Conservation (phyloP, 2,797 vertebrate species). For the Synanceia verrucosa region DNA sequence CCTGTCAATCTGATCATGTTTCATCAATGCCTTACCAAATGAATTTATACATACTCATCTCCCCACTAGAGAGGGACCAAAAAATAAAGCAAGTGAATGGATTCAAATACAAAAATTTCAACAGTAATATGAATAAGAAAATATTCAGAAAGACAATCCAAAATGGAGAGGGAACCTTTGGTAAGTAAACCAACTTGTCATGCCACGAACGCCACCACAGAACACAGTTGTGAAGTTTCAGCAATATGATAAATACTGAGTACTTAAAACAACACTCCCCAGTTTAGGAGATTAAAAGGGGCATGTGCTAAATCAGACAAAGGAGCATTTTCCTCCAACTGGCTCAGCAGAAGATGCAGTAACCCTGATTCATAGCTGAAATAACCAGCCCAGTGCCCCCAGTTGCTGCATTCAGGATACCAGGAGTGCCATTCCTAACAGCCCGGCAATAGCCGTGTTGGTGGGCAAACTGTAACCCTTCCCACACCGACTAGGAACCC, state of each 20-base stretch:
- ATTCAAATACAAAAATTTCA: conserved; percentile 43
- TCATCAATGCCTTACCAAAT: not conserved
- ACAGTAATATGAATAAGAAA: conserved; percentile 11
- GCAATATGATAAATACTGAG: conserved; percentile 23
- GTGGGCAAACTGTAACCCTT: conserved; percentile 40
- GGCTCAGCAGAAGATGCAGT: conserved; percentile 48
- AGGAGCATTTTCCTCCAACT: conserved; percentile 18
- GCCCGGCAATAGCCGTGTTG: conserved; percentile 39
- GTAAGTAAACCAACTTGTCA: conserved; percentile 21
- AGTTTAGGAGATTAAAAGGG: conserved; percentile 13
- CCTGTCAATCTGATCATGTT: conserved; percentile 20
- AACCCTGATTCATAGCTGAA: conserved; percentile 40
- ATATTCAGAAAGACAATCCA: not conserved
- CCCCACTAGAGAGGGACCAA: not conserved
- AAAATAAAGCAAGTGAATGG: conserved; percentile 6
- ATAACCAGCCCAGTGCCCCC: conserved; percentile 8
- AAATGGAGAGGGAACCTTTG: conserved; percentile 24
- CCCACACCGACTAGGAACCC: conserved; percentile 27
- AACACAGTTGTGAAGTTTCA: conserved; percentile 4
- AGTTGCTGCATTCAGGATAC: conserved; percentile 37
- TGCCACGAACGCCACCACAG: not conserved
- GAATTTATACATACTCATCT: conserved; percentile 16
- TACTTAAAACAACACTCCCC: conserved; percentile 1
- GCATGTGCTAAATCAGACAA: conserved; percentile 22
- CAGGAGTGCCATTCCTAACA: conserved; percentile 49